Base-by-base conservation (phyloP, 2,113 vertebrate species). In the Coturnix japonica region DNA sequence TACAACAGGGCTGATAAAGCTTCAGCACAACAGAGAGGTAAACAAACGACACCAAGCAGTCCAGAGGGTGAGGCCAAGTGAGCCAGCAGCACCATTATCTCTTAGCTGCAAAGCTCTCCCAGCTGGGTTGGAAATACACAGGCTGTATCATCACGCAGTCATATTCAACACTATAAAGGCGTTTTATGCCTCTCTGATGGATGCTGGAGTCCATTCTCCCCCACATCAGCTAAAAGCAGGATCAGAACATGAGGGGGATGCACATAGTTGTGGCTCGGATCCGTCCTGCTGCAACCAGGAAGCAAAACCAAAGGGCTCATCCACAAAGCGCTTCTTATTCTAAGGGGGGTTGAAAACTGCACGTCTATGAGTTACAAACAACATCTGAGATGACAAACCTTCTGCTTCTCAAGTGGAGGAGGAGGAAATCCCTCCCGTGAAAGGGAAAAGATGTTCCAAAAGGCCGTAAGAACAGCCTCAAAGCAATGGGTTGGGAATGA, bases 401-500 rank as follows among this genome's bases (percentile, higher is more conserved):
- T 33, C 69, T 77, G 49, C 4, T 83, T 56, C 51, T 65, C 31
- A 37, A 65, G 61, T 39, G 77, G 54, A 67, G 67, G 84, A 87
- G 90, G 51, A 46, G 22, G 47, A 85, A 93, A 90, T 41, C 60
- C 63, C n/a, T 75, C 81, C 43, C 25, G 9, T 61, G n/a, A 78
- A 89, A 46, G 41, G 31, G 9, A 54, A 81, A 82, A 84, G 78
- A 41, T 18, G 60, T 44, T 75, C 66, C 49, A 64, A 31, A 78
- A 30, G 61, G 70, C 30, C 35, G 33, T 51, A 78, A 73, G 79
- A 64, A 3, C 71, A 80, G 74, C 84, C 89, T 74, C 59, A 63
- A 79, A 86, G 95, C 33, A 69, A 14, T 31, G 44, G 86, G 37
- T 94, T 37, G 41, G 77, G 67, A 63, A 51, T 35, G 75, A 74